phyloP scores from a whole-genome alignment of 2,113 vertebrate genomes.

The Rhinolophus sinicus region DNA sequence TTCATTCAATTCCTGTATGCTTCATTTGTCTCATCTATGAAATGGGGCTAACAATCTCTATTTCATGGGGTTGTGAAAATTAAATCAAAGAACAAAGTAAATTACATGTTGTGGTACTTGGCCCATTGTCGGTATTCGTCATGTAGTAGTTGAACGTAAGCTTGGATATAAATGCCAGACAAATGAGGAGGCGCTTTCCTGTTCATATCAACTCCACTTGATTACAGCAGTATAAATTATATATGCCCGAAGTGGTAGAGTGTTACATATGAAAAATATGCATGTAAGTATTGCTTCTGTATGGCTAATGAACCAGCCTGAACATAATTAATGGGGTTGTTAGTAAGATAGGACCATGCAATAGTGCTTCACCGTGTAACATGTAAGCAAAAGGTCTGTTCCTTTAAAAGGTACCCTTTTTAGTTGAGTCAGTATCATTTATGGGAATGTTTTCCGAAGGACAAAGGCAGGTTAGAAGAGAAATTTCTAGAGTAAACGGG shows the following conservation, averaged over 20 bases:
- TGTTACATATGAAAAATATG: conserved; percentile 50
- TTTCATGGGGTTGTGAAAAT: neutral
- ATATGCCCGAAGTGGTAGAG: neutral
- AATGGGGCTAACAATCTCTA: neutral
- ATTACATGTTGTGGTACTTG: neutral
- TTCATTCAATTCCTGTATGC: neutral
- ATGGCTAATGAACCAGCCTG: neutral
- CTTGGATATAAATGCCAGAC: conserved; percentile 24
- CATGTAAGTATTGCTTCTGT: neutral
- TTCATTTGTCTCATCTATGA: conserved; percentile 2
- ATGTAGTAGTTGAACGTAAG: neutral
- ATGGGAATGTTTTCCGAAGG: conserved; percentile 7
- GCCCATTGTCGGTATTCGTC: neutral
- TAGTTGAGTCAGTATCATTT: neutral
- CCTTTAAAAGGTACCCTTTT: neutral
- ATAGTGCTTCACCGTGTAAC: neutral
- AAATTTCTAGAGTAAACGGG: conserved; percentile 8
- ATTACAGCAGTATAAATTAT: conserved; percentile 14
- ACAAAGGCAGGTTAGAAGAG: conserved; percentile 40
- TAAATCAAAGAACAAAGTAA: conserved; percentile 22
- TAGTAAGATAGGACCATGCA: neutral
- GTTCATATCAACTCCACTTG: neutral
- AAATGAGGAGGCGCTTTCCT: neutral
- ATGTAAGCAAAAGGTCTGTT: neutral
- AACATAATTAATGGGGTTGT: neutral